These are phyloP conservation scores for Arctocebus calabarensis DNA, from an alignment of 2,797 vertebrate species.

Conservation along the genomic window DNA sequence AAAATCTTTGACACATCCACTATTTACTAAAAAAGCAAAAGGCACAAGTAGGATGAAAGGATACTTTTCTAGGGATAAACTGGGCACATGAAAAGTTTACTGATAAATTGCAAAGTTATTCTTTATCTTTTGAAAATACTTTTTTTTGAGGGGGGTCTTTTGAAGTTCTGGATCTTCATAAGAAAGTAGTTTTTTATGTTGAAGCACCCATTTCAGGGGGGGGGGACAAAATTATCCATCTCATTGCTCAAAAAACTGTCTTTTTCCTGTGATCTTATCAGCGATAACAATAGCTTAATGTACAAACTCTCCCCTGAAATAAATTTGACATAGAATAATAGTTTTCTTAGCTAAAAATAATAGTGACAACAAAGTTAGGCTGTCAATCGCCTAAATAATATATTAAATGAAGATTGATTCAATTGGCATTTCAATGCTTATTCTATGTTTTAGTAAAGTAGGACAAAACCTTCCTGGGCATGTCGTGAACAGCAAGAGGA, in stretches of 20 bases:
- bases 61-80: conserved; percentile 67
- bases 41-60: conserved; percentile 66
- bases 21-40: conserved; percentile 72
- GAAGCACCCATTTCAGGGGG: conserved; percentile 40
- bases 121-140: conserved; percentile 68
- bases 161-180: conserved; percentile 1
- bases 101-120: conserved; percentile 76
- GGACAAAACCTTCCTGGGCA: neutral
- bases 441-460: neutral
- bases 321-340: conserved; percentile 46
- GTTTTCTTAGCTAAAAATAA: conserved; percentile 53
- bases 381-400: conserved; percentile 29
- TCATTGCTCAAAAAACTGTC: neutral
- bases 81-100: conserved; percentile 66
- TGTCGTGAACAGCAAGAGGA: neutral
- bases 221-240: neutral
- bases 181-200: conserved; percentile 74
- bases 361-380: neutral
- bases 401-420: conserved; percentile 10
- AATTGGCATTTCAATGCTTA: neutral
- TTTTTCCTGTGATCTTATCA: conserved; percentile 39
- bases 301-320: conserved; percentile 28
- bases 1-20: conserved; percentile 66
- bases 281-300: conserved; percentile 38
- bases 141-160: neutral